These are phyloP conservation scores for Platycercus adscitus DNA, from an alignment of 2,113 vertebrate species.

Conservation along the genomic window DNA sequence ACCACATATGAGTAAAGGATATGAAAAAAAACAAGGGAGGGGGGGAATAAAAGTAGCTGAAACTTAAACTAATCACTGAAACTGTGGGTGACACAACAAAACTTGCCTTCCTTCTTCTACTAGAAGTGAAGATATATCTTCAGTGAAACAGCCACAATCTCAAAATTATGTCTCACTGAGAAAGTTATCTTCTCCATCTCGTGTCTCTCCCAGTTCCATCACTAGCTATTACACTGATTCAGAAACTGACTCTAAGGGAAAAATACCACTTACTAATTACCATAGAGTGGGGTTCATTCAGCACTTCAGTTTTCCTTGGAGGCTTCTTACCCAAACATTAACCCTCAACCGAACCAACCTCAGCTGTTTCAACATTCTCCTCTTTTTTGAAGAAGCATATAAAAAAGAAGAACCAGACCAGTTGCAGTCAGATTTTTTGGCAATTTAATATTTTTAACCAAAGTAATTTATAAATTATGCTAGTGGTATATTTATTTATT, in stretches of 20 bases:
- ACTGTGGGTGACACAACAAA: background rate
- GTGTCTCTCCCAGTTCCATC: background rate
- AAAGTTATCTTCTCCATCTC: background rate
- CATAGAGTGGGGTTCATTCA: slow-evolving; percentile 62
- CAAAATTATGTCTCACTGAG: background rate
- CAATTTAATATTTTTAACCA: slow-evolving; percentile 57
- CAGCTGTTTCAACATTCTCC: slow-evolving; percentile 67
- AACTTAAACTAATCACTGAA: background rate
- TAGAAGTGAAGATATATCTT: background rate
- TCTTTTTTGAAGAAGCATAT: background rate
- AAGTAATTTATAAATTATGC: slow-evolving; percentile 65
- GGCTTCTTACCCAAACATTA: slow-evolving; percentile 63
- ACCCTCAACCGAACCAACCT: slow-evolving; percentile 61
- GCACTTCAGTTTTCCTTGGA: slow-evolving; percentile 68
- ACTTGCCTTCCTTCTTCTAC: background rate
- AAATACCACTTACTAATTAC: slow-evolving; percentile 58
- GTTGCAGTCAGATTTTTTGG: slow-evolving; percentile 43
- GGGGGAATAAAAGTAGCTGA: background rate
- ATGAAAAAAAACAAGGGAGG: background rate
- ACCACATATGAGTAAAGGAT: background rate
- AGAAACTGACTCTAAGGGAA: slow-evolving; percentile 40
- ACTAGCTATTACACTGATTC: slow-evolving; percentile 10
- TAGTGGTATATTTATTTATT: slow-evolving; percentile 58
- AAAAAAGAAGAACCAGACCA: slow-evolving; percentile 22
- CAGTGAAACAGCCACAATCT: background rate